Evolutionary conservation across 2,113 vertebrate species (phyloP).

Genomic region (Morone chrysops): DNA sequence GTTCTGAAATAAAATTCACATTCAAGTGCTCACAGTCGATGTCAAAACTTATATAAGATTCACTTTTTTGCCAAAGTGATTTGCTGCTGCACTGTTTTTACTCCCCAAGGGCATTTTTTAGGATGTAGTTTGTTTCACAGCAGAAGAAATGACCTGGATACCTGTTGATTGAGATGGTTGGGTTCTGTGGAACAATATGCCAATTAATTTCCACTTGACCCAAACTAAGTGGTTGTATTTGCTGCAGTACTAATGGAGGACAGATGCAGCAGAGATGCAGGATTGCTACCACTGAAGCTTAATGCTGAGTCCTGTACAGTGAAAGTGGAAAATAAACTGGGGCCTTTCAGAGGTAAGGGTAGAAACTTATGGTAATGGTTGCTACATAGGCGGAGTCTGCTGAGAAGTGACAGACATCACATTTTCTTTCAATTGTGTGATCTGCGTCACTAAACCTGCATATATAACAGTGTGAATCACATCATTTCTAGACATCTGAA

Average conservation of each 20-base stretch:
- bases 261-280: background rate
- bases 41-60: background rate
- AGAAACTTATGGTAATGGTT: background rate
- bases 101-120: background rate
- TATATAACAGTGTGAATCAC: background rate
- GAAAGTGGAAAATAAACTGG: background rate
- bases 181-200: background rate
- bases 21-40: background rate
- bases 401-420: background rate
- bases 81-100: background rate
- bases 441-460: background rate
- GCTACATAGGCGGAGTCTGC: background rate
- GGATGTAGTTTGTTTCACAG: slow-evolving; percentile 19
- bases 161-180: slow-evolving; percentile 3
- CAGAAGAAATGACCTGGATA: slow-evolving; percentile 12
- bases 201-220: slow-evolving; percentile 11
- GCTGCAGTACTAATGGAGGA: background rate
- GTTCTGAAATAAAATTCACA: background rate
- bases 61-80: background rate
- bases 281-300: background rate
- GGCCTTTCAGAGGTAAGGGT: background rate
- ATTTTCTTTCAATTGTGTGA: background rate
- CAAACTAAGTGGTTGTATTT: background rate
- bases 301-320: background rate
- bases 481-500: background rate